These are phyloP conservation scores for Melanotaenia parkinsoni DNA, from an alignment of 2,797 vertebrate genomes.

Conservation along the genomic window DNA sequence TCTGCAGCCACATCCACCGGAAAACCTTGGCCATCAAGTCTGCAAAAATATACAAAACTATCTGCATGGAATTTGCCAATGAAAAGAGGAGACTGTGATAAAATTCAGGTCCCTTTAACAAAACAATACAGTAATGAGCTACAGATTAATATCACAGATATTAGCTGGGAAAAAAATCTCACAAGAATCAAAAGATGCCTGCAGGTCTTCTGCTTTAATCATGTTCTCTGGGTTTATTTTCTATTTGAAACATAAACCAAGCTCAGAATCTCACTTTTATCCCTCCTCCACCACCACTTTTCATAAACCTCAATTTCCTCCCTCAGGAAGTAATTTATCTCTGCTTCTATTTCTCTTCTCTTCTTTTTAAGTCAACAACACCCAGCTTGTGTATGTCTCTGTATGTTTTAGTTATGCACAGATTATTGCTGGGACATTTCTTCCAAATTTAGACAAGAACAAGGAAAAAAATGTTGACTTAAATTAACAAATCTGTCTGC, in stretches of 20 bases:
- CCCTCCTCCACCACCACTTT: slow-evolving; percentile 1
- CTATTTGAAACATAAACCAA: slow-evolving; percentile 18
- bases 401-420: not conserved
- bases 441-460: not conserved
- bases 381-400: not conserved
- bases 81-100: not conserved
- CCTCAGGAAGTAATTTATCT: slow-evolving; percentile 40
- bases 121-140: not conserved
- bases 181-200: not conserved
- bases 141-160: slow-evolving; percentile 6
- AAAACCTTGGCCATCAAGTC: slow-evolving; percentile 5
- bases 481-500: not conserved
- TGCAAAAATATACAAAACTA: slow-evolving; percentile 9
- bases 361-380: slow-evolving; percentile 14
- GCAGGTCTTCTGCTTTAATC: not conserved
- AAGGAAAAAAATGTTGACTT: not conserved
- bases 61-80: slow-evolving; percentile 2
- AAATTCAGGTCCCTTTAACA: not conserved
- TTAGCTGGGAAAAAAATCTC: not conserved
- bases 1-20: slow-evolving; percentile 7
- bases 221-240: slow-evolving; percentile 19
- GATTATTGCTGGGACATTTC: not conserved
- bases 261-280: slow-evolving; percentile 24
- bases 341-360: slow-evolving; percentile 2
- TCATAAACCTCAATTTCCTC: slow-evolving; percentile 28